A percentile compares a stretch with the other conserved stretches of the same genome.
phyloP scores from a whole-genome alignment of 92 coral and sea anemone genomes.

The Meandrina meandrites region DNA sequence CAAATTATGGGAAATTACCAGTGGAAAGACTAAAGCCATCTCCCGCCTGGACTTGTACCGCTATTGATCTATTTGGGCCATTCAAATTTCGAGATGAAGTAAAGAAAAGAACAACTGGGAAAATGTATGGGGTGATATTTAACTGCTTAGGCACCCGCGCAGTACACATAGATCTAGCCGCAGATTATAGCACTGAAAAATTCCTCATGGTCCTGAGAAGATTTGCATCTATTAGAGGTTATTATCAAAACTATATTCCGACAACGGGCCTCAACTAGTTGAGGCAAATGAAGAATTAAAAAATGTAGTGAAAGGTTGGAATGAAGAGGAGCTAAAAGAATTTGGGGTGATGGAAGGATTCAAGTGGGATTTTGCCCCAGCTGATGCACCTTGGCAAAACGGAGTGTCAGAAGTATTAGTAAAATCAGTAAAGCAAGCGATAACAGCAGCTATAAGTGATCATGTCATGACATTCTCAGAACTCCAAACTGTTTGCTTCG shows the following conservation, averaged over 20 bases:
- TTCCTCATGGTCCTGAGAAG: constrained; percentile 62
- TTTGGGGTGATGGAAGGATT: constrained; percentile 48
- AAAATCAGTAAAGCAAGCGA: constrained; percentile 50
- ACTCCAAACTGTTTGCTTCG: no score
- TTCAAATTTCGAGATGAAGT: constrained; percentile 48
- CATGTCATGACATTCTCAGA: constrained; percentile 51
- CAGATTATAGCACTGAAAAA: constrained; percentile 62
- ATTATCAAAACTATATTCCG: no score
- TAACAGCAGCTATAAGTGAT: constrained; percentile 46
- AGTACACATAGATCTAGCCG: constrained; percentile 46
- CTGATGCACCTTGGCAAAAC: constrained; percentile 69
- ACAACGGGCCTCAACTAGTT: constrained; percentile 53
- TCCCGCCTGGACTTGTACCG: constrained; percentile 57
- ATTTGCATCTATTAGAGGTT: constrained; percentile 55
- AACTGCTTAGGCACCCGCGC: constrained; percentile 61
- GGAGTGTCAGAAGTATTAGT: constrained; percentile 55
- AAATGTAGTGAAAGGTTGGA: constrained; percentile 32
- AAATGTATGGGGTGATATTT: constrained; percentile 59
- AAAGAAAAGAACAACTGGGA: no score
- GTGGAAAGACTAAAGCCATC: constrained; percentile 53
- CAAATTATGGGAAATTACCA: constrained; percentile 56
- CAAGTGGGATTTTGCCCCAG: constrained; percentile 53
- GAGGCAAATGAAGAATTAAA: constrained; percentile 50
- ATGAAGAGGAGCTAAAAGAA: constrained; percentile 36
- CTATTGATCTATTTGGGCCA: constrained; percentile 67